These are phyloP conservation scores for Campoplex nolae DNA, from an alignment of 2,888 invertebrate genomes.

Conservation along the genomic window DNA sequence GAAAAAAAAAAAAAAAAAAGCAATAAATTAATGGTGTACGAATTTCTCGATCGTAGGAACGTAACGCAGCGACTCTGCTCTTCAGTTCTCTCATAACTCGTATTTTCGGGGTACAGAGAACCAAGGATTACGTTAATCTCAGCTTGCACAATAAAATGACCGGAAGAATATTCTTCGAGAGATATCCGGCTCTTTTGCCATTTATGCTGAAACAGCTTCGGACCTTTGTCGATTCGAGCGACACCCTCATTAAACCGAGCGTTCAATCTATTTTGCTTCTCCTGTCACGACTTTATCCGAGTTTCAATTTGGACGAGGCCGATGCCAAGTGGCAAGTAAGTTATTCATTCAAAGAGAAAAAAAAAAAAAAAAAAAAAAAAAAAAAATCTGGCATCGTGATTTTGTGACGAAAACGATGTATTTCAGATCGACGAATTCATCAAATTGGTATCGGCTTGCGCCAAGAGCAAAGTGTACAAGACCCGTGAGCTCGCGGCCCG, in stretches of 20 bases:
- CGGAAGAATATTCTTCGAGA: constrained; percentile 92
- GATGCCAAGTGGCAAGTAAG: constrained; percentile 89
- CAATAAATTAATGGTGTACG: neutral
- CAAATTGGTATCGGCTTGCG: constrained; percentile 88
- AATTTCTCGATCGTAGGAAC: constrained; percentile 86
- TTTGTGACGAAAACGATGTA: neutral
- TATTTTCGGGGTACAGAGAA: constrained; percentile 93
- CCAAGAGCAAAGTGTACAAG: constrained; percentile 88
- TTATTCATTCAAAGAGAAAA: constrained; percentile 2
- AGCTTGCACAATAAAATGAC: constrained; percentile 90
- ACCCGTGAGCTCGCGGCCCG: constrained; percentile 91
- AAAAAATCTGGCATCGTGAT: neutral
- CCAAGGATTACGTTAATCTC: constrained; percentile 86
- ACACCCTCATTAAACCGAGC: constrained; percentile 86
- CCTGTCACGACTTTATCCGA: constrained; percentile 91
- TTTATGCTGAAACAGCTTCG: constrained; percentile 86
- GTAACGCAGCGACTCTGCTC: constrained; percentile 94
- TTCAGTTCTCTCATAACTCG: constrained; percentile 93
- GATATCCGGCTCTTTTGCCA: constrained; percentile 88
- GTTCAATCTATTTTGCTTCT: constrained; percentile 92
- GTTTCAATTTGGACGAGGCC: constrained; percentile 88
- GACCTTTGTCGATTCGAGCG: constrained; percentile 78
- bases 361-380: no score
- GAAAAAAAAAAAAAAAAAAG: no score
- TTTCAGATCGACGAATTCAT: constrained; percentile 88